A percentile compares a stretch with the other conserved stretches of the same genome.
phyloP scores from a whole-genome alignment of 2,113 vertebrate genomes.

The Cranoglanis bouderius region DNA sequence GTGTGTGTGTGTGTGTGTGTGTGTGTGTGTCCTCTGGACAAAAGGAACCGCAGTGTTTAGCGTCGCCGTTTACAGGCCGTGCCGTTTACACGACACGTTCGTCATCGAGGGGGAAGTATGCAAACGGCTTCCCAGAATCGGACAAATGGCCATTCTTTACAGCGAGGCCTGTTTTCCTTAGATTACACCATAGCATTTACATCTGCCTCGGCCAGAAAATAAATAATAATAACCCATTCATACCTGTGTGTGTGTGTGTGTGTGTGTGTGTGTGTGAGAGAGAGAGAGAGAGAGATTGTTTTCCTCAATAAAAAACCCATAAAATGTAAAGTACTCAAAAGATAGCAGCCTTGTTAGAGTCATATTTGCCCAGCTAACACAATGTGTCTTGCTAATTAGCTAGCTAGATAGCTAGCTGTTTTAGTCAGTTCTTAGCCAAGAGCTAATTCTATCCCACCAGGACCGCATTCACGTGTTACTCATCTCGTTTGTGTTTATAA shows the following conservation, averaged over 20 bases:
- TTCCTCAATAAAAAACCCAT: too few species aligned
- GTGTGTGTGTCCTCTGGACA: background rate
- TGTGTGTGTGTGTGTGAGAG: conserved; percentile 6
- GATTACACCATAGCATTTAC: conserved; percentile 27
- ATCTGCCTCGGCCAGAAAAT: background rate
- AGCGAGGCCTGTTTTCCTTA: conserved; percentile 20
- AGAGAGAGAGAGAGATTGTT: too few species aligned
- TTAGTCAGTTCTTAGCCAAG: background rate
- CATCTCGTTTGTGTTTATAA: background rate
- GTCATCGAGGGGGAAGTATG: conserved; percentile 13
- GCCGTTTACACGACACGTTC: conserved; percentile 18
- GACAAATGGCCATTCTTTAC: conserved; percentile 11
- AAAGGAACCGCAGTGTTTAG: conserved; percentile 4
- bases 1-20: background rate
- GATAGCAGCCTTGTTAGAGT: background rate
- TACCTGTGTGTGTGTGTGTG: background rate
- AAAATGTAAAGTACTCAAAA: background rate
- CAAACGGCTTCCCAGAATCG: conserved; percentile 24
- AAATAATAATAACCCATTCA: background rate
- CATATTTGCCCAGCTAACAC: background rate
- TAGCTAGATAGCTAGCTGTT: background rate
- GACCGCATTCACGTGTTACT: background rate
- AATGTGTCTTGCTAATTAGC: background rate
- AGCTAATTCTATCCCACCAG: background rate
- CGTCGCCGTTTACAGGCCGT: background rate